Evolutionary conservation across 2,888 invertebrate genomes (phyloP), one percentile per base, ranked within the genome.

Genomic region (Luperina testacea): DNA sequence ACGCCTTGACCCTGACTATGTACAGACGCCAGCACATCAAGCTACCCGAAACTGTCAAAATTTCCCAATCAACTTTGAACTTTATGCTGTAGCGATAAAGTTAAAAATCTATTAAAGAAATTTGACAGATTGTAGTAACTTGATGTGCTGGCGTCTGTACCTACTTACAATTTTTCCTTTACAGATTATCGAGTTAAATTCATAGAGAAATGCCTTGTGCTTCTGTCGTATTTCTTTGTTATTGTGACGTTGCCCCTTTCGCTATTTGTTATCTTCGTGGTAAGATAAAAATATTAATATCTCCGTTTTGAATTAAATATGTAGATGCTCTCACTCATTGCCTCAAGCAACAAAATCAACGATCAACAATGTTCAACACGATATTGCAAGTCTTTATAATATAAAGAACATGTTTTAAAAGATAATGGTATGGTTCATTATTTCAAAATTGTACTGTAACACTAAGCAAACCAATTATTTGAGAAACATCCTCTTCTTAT

Each of bases 181-280:
- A 61, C 92, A 94, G 94, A 75, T 9, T 65, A 78, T 67, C 15
- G 24, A 32, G 87, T 88, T 20, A 88, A 81, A 32, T 80, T 81
- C 1, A 90, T 94, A 57, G 94, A 94, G 87, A 90, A 83, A 69
- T 48, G 90, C 42, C 81, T 93, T 38, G 87, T 94, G 45, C 20
- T 90, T 59, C 38, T 94, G 48, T 93, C 94, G 8, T 80, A 91
- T 4, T 2, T 92, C 24, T 7, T 94, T 13, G 86, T 88, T 20
- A 71, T 95, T 53, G 15, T 94, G 53, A 81, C 86, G 7, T 93
- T 94, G 72, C 94, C 94, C 6, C n/a, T 94, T 15, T 94, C 94
- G 15, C 78, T 95, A 32, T 78, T 92, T 48, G 90, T 83, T 27
- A 78, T 93, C 15, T 94, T 93, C 80, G 78, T 92, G 89, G 95